Conservation (phyloP, 2,888 invertebrate species). For the Diachrysia chrysitis region DNA sequence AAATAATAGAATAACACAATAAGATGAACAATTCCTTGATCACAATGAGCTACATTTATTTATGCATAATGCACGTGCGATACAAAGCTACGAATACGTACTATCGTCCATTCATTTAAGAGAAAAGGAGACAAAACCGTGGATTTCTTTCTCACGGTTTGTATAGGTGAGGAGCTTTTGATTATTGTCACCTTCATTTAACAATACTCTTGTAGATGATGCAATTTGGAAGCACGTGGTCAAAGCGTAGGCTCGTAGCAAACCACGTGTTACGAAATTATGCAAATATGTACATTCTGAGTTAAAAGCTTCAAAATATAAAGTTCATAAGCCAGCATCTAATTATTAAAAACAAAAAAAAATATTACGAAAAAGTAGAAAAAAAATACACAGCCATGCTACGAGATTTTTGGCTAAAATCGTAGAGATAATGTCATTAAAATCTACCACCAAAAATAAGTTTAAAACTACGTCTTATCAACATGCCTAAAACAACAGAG, state of each 20-base stretch:
- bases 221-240: conserved; percentile 5
- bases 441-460: neutral
- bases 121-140: conserved; percentile 3
- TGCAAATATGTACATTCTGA: neutral
- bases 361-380: neutral
- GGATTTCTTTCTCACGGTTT: neutral
- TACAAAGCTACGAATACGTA: conserved; percentile 45
- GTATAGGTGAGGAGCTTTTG: conserved; percentile 6
- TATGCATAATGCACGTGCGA: conserved; percentile 72
- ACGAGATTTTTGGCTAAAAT: neutral
- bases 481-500: neutral
- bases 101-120: conserved; percentile 41
- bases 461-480: neutral
- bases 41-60: conserved; percentile 59
- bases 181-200: neutral
- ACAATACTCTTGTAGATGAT: neutral
- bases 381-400: neutral
- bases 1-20: conserved; percentile 44
- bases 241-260: neutral
- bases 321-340: neutral
- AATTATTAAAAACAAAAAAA: neutral
- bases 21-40: conserved; percentile 57
- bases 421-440: neutral
- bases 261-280: neutral
- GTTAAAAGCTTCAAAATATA: neutral